phyloP scores from a whole-genome alignment of 2,797 vertebrate species.

The Hydrocynus forskahlii region DNA sequence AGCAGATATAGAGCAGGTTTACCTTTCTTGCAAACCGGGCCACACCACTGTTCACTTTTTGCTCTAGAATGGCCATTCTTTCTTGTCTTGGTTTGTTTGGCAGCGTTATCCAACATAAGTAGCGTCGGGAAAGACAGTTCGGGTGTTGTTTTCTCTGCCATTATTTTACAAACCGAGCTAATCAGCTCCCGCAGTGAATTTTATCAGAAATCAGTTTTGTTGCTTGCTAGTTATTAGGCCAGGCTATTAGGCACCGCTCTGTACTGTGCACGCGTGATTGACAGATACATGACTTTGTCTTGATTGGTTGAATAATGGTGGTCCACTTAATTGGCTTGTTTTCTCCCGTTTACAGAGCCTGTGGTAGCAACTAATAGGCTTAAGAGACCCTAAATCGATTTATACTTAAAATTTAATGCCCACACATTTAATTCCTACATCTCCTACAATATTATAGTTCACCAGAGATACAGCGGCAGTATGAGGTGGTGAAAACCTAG shows the following conservation, averaged over 20 bases:
- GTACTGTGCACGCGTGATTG: background rate
- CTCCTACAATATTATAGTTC: slow-evolving; percentile 22
- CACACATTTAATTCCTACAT: background rate
- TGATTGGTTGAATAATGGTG: background rate
- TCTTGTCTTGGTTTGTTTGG: background rate
- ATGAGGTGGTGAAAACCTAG: background rate
- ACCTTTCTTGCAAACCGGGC: no score
- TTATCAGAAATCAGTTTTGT: background rate
- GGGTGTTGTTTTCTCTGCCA: no score
- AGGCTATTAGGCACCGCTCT: background rate
- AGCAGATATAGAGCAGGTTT: no score
- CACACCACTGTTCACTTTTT: no score
- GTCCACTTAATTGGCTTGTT: background rate
- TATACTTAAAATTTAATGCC: background rate
- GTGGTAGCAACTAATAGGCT: background rate
- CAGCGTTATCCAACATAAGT: background rate
- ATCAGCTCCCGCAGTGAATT: background rate
- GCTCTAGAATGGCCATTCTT: no score
- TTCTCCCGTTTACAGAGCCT: background rate
- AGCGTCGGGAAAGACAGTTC: background rate
- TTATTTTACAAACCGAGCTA: background rate
- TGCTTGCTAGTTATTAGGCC: background rate
- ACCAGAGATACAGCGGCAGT: slow-evolving; percentile 8
- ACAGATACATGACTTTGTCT: background rate
- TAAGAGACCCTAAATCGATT: background rate